phyloP scores from a whole-genome alignment of 2,888 invertebrate species.

The Epiblema foenella region DNA sequence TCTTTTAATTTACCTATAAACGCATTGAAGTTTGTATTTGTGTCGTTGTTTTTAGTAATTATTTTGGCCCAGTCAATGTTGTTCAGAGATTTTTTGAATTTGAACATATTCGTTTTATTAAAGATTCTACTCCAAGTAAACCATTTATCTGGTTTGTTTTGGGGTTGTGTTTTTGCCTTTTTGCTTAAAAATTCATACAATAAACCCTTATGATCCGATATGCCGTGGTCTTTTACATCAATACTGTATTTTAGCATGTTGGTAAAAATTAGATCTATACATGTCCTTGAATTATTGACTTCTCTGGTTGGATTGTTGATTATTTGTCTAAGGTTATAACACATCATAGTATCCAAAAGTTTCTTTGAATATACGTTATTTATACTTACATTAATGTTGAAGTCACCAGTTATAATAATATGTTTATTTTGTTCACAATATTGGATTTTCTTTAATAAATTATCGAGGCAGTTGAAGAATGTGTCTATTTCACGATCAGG shows the following conservation, averaged over 20 bases:
- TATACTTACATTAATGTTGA: neutral
- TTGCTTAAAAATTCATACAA: neutral
- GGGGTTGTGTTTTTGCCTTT: neutral
- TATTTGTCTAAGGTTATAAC: neutral
- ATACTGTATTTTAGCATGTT: neutral
- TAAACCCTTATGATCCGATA: neutral
- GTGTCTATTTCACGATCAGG: neutral
- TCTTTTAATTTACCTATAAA: neutral
- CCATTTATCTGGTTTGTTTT: neutral
- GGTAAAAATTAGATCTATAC: neutral
- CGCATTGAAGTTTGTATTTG: neutral
- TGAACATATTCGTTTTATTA: neutral
- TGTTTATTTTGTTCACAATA: neutral
- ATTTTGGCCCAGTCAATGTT: neutral
- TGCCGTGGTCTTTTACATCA: conserved; percentile 5
- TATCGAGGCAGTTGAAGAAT: neutral
- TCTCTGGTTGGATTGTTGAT: neutral
- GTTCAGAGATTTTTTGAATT: neutral
- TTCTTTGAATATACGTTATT: neutral
- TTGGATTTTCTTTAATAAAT: neutral
- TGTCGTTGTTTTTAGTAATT: neutral
- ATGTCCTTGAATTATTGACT: neutral
- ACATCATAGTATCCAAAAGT: neutral
- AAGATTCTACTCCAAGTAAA: neutral
- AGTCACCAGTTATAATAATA: neutral